Conservation (phyloP, 2,113 vertebrate genomes). For the Pachyramphus minor region DNA sequence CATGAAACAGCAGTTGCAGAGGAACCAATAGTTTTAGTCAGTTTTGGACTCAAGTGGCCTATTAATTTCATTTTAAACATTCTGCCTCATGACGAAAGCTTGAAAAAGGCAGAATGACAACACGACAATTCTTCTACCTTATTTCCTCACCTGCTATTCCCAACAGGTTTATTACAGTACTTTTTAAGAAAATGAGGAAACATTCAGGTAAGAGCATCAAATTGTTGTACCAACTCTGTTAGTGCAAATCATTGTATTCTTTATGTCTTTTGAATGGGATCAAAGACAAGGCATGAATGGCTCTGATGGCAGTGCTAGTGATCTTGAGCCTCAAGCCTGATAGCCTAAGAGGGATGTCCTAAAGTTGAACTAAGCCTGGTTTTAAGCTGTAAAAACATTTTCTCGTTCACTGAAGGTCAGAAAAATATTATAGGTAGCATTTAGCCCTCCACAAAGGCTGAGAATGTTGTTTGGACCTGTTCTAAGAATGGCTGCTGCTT, state of each 20-base stretch:
- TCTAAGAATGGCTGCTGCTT: neutral
- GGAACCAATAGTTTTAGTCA: neutral
- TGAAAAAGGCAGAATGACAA: neutral
- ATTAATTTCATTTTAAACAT: neutral
- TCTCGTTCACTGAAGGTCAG: neutral
- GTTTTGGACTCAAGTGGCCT: neutral
- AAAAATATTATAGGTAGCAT: neutral
- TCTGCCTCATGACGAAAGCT: neutral
- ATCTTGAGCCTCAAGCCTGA: neutral
- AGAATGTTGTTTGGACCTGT: neutral
- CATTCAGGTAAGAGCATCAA: neutral
- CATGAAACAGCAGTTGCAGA: neutral
- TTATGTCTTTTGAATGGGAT: neutral
- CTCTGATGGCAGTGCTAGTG: neutral
- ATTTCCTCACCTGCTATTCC: neutral
- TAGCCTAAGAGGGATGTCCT: neutral
- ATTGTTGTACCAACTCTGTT: neutral
- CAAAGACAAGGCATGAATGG: neutral
- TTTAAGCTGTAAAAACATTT: neutral
- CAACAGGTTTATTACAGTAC: neutral
- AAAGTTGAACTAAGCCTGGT: neutral
- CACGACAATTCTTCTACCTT: neutral
- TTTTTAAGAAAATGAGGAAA: neutral
- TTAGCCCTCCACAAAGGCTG: neutral
- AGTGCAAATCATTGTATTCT: neutral